Evolutionary conservation across 2,888 invertebrate species (phyloP).

Genomic region (Hydraecia micacea): DNA sequence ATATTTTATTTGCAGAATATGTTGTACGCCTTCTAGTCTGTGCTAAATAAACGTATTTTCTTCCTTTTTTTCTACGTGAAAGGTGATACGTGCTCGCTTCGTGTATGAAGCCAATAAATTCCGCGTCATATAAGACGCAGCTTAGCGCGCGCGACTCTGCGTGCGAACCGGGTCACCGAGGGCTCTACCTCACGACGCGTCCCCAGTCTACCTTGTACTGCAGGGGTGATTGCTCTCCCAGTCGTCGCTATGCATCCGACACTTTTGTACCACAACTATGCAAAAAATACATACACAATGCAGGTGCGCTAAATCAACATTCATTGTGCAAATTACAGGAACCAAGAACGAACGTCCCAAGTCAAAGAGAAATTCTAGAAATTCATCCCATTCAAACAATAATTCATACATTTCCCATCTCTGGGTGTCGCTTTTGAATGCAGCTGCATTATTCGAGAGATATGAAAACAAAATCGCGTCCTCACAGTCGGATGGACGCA

Average conservation of each 20-base stretch:
- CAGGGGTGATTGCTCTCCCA: constrained; percentile 68
- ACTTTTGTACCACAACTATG: constrained; percentile 62
- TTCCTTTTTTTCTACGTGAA: not conserved
- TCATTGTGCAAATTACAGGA: constrained; percentile 76
- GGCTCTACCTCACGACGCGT: constrained; percentile 73
- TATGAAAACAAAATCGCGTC: constrained; percentile 76
- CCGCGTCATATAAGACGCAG: constrained; percentile 75
- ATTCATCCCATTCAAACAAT: constrained; percentile 68
- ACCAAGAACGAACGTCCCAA: constrained; percentile 54
- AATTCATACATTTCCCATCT: constrained; percentile 67
- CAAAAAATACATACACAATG: constrained; percentile 63
- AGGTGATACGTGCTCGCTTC: constrained; percentile 36
- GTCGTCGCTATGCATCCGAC: constrained; percentile 53
- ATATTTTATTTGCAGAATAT: not conserved
- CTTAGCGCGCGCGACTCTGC: constrained; percentile 65
- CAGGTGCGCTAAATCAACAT: constrained; percentile 69
- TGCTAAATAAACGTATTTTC: not conserved
- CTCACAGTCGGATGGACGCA: constrained; percentile 76
- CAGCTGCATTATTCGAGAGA: constrained; percentile 72
- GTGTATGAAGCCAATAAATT: constrained; percentile 56
- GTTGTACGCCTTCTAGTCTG: not conserved
- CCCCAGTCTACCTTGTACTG: constrained; percentile 62
- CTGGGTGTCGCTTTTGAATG: constrained; percentile 60
- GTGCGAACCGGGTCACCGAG: constrained; percentile 85
- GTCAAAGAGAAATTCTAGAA: constrained; percentile 69